phyloP scores from a whole-genome alignment of 2,797 vertebrate genomes.

The Phylloscopus collybita region DNA sequence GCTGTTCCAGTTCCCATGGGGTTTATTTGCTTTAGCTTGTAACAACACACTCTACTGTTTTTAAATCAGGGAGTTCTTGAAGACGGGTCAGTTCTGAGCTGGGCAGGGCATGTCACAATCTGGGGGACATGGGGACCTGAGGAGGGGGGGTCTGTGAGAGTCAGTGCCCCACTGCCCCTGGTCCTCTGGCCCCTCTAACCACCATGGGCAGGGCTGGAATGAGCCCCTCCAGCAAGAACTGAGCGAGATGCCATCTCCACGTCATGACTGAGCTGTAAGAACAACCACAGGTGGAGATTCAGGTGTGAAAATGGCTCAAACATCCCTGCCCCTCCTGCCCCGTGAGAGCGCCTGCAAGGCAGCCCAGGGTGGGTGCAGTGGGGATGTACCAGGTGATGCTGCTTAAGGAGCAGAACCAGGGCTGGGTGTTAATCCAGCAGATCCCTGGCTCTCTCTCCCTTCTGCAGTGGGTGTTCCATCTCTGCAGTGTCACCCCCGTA shows the following conservation, averaged over 20 bases:
- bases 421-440: neutral
- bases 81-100: neutral
- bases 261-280: accelerated
- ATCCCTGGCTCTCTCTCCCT: neutral
- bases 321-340: neutral
- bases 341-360: accelerated
- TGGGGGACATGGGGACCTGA: accelerated
- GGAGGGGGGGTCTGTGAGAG: neutral
- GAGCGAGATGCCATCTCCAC: accelerated
- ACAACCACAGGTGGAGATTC: neutral
- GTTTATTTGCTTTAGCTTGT: neutral
- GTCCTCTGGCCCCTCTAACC: neutral
- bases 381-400: neutral
- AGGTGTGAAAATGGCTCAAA: neutral
- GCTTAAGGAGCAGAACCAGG: neutral
- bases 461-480: too few relatives aligned
- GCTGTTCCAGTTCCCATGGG: neutral
- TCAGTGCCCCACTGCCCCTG: neutral
- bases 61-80: neutral
- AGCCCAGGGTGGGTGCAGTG: neutral
- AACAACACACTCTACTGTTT: neutral
- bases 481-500: accelerated
- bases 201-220: neutral
- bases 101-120: neutral
- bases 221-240: neutral